A percentile compares a stretch with the other conserved stretches of the same genome.
phyloP scores from a whole-genome alignment of 2,888 invertebrate genomes.

The Aphrophora alni region DNA sequence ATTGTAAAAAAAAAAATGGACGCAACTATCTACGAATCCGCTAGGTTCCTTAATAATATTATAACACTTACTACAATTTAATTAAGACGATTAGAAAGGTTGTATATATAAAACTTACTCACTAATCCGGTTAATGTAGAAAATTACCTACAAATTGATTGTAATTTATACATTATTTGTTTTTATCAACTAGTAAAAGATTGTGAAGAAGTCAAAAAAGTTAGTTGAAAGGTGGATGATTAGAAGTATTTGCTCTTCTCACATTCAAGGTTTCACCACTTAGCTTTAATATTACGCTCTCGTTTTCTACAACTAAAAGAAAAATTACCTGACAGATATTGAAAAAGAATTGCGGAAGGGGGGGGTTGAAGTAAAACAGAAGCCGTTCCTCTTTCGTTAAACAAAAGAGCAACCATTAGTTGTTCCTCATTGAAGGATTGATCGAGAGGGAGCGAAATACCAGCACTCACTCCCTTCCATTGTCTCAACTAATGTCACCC shows the following conservation, averaged over 20 bases:
- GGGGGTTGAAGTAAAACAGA: not conserved
- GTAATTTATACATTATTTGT: too few relatives aligned
- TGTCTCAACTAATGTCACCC: slow-evolving; percentile 9
- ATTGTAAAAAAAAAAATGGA: too few relatives aligned
- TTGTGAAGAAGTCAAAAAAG: not conserved
- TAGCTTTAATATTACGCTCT: not conserved
- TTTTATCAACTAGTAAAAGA: too few relatives aligned
- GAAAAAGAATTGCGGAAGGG: not conserved
- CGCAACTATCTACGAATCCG: too few relatives aligned
- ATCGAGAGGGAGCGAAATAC: slow-evolving; percentile 9
- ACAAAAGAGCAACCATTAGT: slow-evolving; percentile 9
- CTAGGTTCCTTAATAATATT: too few relatives aligned
- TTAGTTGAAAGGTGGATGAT: not conserved
- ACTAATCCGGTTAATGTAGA: too few relatives aligned
- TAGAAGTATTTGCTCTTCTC: not conserved
- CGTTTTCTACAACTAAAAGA: not conserved
- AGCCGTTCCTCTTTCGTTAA: slow-evolving; percentile 1
- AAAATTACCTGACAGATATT: slow-evolving; percentile 6
- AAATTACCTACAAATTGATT: too few relatives aligned
- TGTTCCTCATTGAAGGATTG: slow-evolving; percentile 6
- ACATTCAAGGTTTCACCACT: not conserved
- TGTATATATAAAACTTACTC: too few relatives aligned
- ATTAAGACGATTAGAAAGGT: too few relatives aligned
- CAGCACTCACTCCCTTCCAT: slow-evolving; percentile 7
- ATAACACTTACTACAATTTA: too few relatives aligned